phyloP scores from a whole-genome alignment of 2,888 invertebrate genomes.

The Chorisops tibialis region DNA sequence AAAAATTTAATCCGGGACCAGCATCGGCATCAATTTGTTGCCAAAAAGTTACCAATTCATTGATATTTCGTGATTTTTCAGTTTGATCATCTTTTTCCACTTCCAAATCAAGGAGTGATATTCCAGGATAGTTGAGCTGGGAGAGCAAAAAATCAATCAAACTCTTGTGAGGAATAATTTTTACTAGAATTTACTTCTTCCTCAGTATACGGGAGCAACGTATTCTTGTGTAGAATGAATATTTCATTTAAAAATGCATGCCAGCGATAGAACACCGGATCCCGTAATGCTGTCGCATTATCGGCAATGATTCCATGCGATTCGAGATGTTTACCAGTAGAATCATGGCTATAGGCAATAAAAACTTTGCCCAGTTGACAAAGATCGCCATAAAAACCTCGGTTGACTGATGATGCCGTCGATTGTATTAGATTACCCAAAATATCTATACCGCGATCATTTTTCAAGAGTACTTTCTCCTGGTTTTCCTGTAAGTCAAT shows the following conservation, averaged over 20 bases:
- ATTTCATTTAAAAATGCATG: conserved; percentile 47
- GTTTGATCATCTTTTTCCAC: conserved; percentile 43
- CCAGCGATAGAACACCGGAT: conserved; percentile 49
- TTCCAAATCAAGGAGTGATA: conserved; percentile 27
- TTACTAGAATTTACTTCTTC: conserved; percentile 49
- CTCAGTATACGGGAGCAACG: conserved; percentile 40
- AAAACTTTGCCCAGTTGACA: conserved; percentile 75
- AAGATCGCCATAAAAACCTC: conserved; percentile 65
- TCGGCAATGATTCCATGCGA: conserved; percentile 46
- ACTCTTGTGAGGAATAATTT: too few relatives aligned
- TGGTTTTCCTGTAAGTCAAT: conserved; percentile 54
- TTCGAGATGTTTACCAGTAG: conserved; percentile 38
- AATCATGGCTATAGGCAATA: conserved; percentile 66
- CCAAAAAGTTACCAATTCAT: conserved; percentile 42
- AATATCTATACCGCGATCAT: conserved; percentile 65
- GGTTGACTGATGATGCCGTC: conserved; percentile 61
- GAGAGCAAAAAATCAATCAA: neutral
- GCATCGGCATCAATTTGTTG: conserved; percentile 44
- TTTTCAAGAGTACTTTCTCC: conserved; percentile 56
- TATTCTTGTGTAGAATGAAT: conserved; percentile 44
- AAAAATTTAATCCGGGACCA: conserved; percentile 46
- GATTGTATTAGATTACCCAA: conserved; percentile 73
- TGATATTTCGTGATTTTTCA: conserved; percentile 39
- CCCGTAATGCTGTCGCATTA: conserved; percentile 46
- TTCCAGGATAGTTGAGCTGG: conserved; percentile 41